phyloP scores from a whole-genome alignment of 2,113 vertebrate species.

The Benitochromis conjunctus region DNA sequence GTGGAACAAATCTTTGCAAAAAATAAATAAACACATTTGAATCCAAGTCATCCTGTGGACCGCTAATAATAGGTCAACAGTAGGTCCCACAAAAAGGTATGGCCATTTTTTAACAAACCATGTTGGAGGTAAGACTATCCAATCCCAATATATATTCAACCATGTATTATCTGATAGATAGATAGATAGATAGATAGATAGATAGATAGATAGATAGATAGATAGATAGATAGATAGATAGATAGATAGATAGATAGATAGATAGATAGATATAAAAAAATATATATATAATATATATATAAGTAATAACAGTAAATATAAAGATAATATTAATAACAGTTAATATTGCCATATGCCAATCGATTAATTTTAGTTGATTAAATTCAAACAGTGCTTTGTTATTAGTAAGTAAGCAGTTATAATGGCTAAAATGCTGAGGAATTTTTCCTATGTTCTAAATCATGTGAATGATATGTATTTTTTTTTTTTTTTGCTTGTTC shows the following conservation, averaged over 20 bases:
- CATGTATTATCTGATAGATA: not conserved
- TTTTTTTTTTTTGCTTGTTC: not conserved
- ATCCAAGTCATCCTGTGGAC: not conserved
- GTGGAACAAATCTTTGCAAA: not conserved
- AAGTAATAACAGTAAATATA: no score
- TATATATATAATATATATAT: no score
- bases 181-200: no score
- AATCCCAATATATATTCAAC: not conserved
- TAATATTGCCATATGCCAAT: not conserved
- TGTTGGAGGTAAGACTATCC: not conserved
- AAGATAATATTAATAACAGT: no score
- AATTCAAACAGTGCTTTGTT: not conserved
- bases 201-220: no score
- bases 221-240: no score
- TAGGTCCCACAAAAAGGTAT: not conserved
- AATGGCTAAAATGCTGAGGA: rapidly evolving
- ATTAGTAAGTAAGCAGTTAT: not conserved
- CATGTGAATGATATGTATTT: not conserved
- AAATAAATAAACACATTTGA: not conserved
- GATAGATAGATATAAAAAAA: no score
- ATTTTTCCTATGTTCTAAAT: not conserved
- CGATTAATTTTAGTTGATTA: not conserved
- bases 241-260: no score
- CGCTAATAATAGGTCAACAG: no score
- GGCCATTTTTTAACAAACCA: not conserved